Conservation (phyloP, 1,140 invertebrate genomes). For the Leptopilina clavipes region DNA sequence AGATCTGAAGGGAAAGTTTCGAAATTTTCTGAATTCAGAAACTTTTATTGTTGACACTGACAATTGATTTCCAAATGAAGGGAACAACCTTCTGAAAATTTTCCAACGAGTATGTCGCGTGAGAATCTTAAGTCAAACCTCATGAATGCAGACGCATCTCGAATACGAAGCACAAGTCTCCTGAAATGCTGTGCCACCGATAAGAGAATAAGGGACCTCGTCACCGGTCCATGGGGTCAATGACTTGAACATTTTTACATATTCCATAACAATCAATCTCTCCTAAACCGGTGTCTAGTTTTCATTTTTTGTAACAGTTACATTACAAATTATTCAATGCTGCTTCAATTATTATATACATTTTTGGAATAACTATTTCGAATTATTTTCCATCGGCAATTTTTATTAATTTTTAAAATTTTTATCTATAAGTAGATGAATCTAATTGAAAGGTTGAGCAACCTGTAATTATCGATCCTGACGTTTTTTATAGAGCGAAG, state of each 20-base stretch:
- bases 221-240: neutral
- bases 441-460: no score
- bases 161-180: neutral
- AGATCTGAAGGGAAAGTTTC: neutral
- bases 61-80: conserved; percentile 29
- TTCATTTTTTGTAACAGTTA: neutral
- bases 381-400: no score
- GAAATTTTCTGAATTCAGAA: neutral
- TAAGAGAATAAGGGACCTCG: neutral
- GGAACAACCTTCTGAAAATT: conserved; percentile 25
- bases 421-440: no score
- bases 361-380: no score
- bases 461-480: no score
- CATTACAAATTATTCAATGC: no score
- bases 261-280: neutral
- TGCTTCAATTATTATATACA: no score
- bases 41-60: neutral
- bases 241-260: conserved; percentile 3
- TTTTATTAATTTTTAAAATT: no score
- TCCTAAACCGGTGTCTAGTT: neutral
- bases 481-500: no score
- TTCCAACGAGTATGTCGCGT: conserved; percentile 21
- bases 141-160: conserved; percentile 10
- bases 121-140: conserved; percentile 28
- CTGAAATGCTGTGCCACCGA: conserved; percentile 7